Evolutionary conservation across 2,113 vertebrate genomes (phyloP), one percentile per base, ranked within the genome.

Genomic region (Lepus timidus): DNA sequence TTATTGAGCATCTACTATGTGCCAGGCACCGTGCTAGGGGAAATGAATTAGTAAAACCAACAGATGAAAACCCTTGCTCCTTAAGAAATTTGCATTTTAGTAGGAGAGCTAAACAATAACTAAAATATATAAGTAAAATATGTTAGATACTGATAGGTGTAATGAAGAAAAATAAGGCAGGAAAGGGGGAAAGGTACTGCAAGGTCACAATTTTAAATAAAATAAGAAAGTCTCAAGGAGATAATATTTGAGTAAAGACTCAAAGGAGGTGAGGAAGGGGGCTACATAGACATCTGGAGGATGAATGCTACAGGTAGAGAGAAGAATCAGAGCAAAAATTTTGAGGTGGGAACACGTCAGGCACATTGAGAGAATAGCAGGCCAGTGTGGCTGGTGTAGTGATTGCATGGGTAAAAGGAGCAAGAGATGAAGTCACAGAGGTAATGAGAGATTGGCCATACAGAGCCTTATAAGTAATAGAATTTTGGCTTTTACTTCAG

Each of bases 241-340:
- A 75, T 76, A 65, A 64, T 94, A 87, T 49, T 74, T 87, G 39
- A 71, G 25, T 55, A 79, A 95, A 95, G 27, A 49, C 9, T 73
- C 91, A 49, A 91, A 78, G 17, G 31, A 91, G 55, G 6, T 87
- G 17, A 79, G 58, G 16, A 31, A 68, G 4, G 19, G 11, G 67
- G 23, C 11, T 20, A 74, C 68, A 9, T 25, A 75, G 49, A 74
- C 7, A 89, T 84, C 65, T 85, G 20, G 20, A 27, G 36, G 25
- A 81, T 4, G 25, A 91, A 3, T 74, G 11, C 29, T 95, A 29
- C 64, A 88, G 55, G 36, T 14, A 85, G 39, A 76, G 25, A 4
- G 33, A 44, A 84, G 78, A 80, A 31, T 3, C 49, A 75, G 3
- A 58, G 36, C 4, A 81, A 92, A 84, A 3, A 65, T 64, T 82